These are phyloP conservation scores for Chrysaora quinquecirrha DNA, from an alignment of 30 jellyfish, hydroid and myxozoan genomes.

Conservation along the genomic window DNA sequence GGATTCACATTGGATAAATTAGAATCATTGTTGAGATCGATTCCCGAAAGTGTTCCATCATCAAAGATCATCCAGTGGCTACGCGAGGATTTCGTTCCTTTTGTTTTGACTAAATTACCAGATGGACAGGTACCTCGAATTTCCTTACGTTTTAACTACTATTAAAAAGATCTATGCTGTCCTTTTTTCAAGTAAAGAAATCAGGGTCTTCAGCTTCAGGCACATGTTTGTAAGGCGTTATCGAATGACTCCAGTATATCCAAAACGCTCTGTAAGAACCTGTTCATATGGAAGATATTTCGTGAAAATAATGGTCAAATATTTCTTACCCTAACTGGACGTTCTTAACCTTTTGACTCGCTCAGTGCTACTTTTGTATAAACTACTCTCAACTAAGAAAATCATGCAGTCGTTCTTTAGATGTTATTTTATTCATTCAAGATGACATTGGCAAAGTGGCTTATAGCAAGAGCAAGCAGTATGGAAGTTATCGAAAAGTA, in stretches of 20 bases:
- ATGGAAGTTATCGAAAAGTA: conserved; percentile 78
- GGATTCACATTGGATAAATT: conserved; percentile 63
- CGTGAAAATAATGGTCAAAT: too few relatives aligned
- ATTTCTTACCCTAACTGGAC: too few relatives aligned
- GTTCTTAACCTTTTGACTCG: too few relatives aligned
- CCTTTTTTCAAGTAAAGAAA: too few relatives aligned
- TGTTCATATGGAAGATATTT: too few relatives aligned
- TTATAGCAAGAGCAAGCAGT: conserved; percentile 69
- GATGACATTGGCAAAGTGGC: conserved; percentile 73
- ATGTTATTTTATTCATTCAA: conserved; percentile 6
- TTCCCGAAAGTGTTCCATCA: conserved; percentile 78
- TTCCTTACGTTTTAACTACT: neutral
- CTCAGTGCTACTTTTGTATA: too few relatives aligned
- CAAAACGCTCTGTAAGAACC: too few relatives aligned
- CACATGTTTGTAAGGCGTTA: too few relatives aligned
- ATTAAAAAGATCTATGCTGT: neutral
- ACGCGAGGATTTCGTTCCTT: conserved; percentile 96
- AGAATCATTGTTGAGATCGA: conserved; percentile 70
- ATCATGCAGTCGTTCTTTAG: too few relatives aligned
- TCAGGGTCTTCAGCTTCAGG: too few relatives aligned
- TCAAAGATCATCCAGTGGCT: conserved; percentile 91
- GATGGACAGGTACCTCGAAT: conserved; percentile 91
- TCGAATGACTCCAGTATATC: too few relatives aligned
- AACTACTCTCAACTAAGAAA: too few relatives aligned
- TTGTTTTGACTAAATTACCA: conserved; percentile 85